phyloP scores from a whole-genome alignment of 2,797 vertebrate genomes.

The Pelodytes ibericus region DNA sequence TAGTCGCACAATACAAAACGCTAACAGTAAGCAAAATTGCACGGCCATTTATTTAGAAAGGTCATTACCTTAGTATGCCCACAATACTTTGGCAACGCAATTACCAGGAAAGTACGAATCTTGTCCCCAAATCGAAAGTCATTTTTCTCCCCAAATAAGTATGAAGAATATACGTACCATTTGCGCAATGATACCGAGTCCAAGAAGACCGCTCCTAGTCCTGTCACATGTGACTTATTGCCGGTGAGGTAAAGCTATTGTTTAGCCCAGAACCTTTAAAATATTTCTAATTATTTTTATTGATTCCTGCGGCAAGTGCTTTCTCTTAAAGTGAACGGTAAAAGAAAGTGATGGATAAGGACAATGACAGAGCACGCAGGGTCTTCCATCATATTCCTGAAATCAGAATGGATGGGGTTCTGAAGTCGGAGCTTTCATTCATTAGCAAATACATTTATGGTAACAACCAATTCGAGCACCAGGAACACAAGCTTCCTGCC shows the following conservation, averaged over 20 bases:
- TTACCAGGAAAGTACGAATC: too few relatives aligned
- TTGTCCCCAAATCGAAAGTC: too few relatives aligned
- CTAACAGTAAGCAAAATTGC: too few relatives aligned
- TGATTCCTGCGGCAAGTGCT: background rate
- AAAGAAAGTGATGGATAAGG: slow-evolving; percentile 21
- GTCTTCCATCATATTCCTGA: slow-evolving; percentile 9
- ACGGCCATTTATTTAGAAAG: too few relatives aligned
- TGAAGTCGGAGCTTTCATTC: background rate
- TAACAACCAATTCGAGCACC: background rate
- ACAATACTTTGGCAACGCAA: too few relatives aligned
- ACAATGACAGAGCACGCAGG: background rate
- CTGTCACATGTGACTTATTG: slow-evolving; percentile 12
- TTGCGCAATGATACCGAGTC: background rate
- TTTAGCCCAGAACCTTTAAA: background rate
- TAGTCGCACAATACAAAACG: too few relatives aligned
- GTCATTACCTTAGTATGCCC: too few relatives aligned
- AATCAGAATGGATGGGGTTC: background rate
- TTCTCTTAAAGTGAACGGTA: background rate
- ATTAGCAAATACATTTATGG: background rate
- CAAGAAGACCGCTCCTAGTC: background rate
- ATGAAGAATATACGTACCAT: background rate
- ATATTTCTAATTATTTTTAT: slow-evolving; percentile 30
- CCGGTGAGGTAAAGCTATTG: slow-evolving; percentile 7
- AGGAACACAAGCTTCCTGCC: too few relatives aligned
- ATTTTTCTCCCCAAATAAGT: too few relatives aligned